Evolutionary conservation across 1,140 invertebrate genomes (phyloP).

Genomic region (Carposina sasakii): DNA sequence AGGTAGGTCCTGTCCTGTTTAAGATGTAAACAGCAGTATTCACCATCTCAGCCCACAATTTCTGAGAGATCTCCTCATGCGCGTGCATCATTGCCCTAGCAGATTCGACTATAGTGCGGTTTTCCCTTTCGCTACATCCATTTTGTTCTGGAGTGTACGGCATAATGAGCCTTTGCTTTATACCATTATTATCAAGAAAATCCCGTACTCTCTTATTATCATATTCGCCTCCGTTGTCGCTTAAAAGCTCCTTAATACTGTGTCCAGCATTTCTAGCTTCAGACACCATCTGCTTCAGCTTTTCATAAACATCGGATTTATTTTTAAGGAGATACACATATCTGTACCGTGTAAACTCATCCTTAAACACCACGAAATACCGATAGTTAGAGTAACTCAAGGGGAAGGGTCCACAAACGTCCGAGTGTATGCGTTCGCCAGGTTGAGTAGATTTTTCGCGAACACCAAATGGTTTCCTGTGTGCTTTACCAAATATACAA

Average conservation of each 20-base stretch:
- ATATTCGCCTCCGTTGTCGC: slow-evolving; percentile 41
- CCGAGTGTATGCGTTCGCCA: slow-evolving; percentile 11
- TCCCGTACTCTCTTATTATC: slow-evolving; percentile 34
- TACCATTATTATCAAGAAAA: slow-evolving; percentile 29
- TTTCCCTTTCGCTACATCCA: slow-evolving; percentile 36
- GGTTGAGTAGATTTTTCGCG: slow-evolving; percentile 16
- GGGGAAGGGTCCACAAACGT: slow-evolving; percentile 14
- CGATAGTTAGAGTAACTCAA: background rate
- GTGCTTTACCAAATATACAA: slow-evolving; percentile 21
- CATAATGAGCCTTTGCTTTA: slow-evolving; percentile 33
- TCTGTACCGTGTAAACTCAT: slow-evolving; percentile 6
- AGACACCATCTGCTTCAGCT: slow-evolving; percentile 1
- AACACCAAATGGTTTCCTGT: slow-evolving; percentile 18
- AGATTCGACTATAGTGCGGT: slow-evolving; percentile 10
- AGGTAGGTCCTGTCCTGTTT: slow-evolving; percentile 2
- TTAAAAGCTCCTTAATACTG: slow-evolving; percentile 18
- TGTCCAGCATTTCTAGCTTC: slow-evolving; percentile 6
- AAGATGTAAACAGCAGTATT: slow-evolving; percentile 5
- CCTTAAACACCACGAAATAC: slow-evolving; percentile 15
- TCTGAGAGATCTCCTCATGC: slow-evolving; percentile 1
- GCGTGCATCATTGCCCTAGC: slow-evolving; percentile 9
- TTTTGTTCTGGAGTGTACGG: slow-evolving; percentile 47
- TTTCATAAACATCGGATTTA: slow-evolving; percentile 9
- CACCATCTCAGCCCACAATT: slow-evolving; percentile 4
- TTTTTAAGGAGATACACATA: slow-evolving; percentile 9